Percentiles rank a stretch among this genome's conserved stretches.
phyloP scores from a whole-genome alignment of 2,888 invertebrate genomes.

The Aporophyla lueneburgensis region DNA sequence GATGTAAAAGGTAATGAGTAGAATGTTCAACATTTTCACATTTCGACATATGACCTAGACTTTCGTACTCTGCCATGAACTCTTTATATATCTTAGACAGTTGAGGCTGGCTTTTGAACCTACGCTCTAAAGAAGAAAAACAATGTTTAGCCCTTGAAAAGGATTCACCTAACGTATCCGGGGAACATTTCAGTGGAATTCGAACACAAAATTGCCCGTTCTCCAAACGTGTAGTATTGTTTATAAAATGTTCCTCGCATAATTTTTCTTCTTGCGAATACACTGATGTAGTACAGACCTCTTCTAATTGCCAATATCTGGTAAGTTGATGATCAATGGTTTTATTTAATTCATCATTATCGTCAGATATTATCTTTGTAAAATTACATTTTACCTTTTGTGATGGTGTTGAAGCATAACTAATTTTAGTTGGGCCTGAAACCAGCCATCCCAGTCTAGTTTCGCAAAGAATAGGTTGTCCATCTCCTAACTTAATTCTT shows the following conservation, averaged over 20 bases:
- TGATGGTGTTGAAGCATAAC: too few relatives aligned
- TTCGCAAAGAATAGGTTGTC: too few relatives aligned
- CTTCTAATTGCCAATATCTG: neutral
- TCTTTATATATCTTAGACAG: neutral
- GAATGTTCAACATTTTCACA: too few relatives aligned
- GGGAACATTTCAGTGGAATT: neutral
- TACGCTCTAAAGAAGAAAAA: neutral
- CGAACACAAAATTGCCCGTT: neutral
- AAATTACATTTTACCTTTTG: too few relatives aligned
- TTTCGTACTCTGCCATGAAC: too few relatives aligned
- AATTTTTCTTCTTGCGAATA: conserved; percentile 1
- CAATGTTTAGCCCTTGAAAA: neutral
- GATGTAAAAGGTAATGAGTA: neutral
- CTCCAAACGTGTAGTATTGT: neutral
- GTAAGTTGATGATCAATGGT: neutral
- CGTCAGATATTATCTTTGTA: too few relatives aligned
- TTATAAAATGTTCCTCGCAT: neutral
- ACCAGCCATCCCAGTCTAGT: too few relatives aligned
- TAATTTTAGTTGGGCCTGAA: too few relatives aligned
- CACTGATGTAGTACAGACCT: neutral
- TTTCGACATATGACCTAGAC: too few relatives aligned
- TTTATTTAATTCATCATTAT: too few relatives aligned
- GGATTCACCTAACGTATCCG: neutral
- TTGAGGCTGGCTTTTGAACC: neutral
- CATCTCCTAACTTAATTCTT: too few relatives aligned